These are phyloP conservation scores for Meloidogyne exigua DNA, from an alignment of 1,140 invertebrate genomes.

Conservation along the genomic window DNA sequence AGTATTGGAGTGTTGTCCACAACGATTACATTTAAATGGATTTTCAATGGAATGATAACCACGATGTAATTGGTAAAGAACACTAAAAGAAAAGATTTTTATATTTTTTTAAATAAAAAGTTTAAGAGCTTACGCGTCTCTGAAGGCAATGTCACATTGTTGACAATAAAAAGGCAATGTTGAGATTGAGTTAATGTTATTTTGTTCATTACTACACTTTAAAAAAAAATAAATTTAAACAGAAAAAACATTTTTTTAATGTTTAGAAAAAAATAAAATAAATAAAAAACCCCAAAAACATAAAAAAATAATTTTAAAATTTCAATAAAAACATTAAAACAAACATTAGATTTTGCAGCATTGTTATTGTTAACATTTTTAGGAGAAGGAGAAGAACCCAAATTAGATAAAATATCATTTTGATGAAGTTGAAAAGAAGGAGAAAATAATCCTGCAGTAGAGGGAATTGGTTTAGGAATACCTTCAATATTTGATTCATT, in stretches of 20 bases:
- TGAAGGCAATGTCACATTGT: constrained; percentile 51
- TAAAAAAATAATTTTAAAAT: too few species aligned
- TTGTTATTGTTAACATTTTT: neutral
- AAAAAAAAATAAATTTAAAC: neutral
- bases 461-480: neutral
- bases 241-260: too few species aligned
- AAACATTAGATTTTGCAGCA: neutral
- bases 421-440: neutral
- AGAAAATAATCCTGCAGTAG: neutral
- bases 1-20: constrained; percentile 78
- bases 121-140: constrained; percentile 74
- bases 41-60: constrained; percentile 85
- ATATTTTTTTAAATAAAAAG: too few species aligned
- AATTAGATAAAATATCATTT: constrained; percentile 12
- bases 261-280: neutral
- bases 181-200: neutral
- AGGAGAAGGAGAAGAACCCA: neutral
- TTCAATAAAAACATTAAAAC: too few species aligned
- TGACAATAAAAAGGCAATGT: constrained; percentile 45
- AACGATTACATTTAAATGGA: constrained; percentile 91
- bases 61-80: constrained; percentile 93
- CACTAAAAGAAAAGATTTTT: constrained; percentile 70
- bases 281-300: too few species aligned
- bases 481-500: too few species aligned
- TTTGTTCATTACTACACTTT: neutral